A percentile compares a stretch with the other conserved stretches of the same genome.
Evolutionary conservation across 2,797 vertebrate genomes (phyloP).

Genomic region (Perodicticus potto): DNA sequence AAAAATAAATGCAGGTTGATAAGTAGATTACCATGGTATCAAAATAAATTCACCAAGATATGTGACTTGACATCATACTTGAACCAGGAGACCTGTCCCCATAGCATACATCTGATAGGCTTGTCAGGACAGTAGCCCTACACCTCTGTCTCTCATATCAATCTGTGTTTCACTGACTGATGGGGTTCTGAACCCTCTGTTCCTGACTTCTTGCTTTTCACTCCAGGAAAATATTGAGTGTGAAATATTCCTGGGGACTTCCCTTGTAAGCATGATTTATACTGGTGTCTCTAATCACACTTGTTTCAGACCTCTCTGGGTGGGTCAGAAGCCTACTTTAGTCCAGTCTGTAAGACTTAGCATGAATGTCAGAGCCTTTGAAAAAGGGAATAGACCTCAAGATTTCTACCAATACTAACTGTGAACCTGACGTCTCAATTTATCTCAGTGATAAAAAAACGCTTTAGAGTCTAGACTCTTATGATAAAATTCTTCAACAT

Average conservation of each 20-base stretch:
- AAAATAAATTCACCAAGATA: not conserved
- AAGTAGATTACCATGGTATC: not conserved
- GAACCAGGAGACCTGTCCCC: not conserved
- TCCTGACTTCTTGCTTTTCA: not conserved
- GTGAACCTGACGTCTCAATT: not conserved
- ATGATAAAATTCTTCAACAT: constrained; percentile 7
- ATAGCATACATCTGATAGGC: fast-evolving
- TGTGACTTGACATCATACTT: not conserved
- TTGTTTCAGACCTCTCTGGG: not conserved
- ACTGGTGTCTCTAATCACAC: not conserved
- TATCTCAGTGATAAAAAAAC: not conserved
- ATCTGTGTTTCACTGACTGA: not conserved
- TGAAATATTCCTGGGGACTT: not conserved
- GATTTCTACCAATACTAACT: not conserved
- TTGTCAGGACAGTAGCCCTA: not conserved
- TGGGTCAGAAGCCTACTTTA: not conserved
- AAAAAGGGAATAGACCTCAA: not conserved
- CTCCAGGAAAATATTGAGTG: not conserved
- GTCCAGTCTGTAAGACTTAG: not conserved
- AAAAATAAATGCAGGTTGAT: not conserved
- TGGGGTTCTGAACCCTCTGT: not conserved
- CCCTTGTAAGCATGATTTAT: not conserved
- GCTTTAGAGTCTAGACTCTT: not conserved
- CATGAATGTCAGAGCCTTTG: not conserved
- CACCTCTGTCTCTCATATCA: not conserved